phyloP scores from a whole-genome alignment of 2,888 invertebrate genomes.

The Anagyrus pseudococci region DNA sequence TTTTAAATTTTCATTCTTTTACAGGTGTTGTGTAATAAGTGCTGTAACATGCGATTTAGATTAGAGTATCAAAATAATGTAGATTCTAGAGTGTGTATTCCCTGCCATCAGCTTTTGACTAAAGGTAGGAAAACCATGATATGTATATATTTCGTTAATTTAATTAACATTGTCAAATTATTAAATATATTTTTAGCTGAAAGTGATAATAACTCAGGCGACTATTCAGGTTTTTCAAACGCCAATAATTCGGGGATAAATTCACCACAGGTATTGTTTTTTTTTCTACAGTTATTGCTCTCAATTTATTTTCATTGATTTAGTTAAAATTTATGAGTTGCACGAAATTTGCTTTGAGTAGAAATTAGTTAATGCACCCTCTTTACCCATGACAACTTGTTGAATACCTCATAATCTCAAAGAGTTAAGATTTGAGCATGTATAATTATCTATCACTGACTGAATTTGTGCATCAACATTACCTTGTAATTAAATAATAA shows the following conservation, averaged over 20 bases:
- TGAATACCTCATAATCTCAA: conserved; percentile 55
- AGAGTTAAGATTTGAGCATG: conserved; percentile 45
- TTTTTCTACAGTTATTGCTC: neutral
- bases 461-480: neutral
- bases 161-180: neutral
- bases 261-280: conserved; percentile 55
- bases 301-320: conserved; percentile 7
- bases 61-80: conserved; percentile 76
- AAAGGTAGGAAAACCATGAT: conserved; percentile 55
- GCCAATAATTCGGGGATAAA: conserved; percentile 48
- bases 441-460: conserved; percentile 20
- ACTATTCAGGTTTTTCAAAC: conserved; percentile 51
- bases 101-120: conserved; percentile 70
- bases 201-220: conserved; percentile 51
- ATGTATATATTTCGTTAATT: neutral
- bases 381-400: conserved; percentile 58
- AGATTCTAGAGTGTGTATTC: conserved; percentile 80
- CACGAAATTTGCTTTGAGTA: conserved; percentile 27
- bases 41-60: conserved; percentile 75
- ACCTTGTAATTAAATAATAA: neutral
- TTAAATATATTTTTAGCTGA: conserved; percentile 48
- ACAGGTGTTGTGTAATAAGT: conserved; percentile 80
- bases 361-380: conserved; percentile 29
- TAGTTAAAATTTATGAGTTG: conserved; percentile 19
- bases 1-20: conserved; percentile 32